Percentiles rank a stretch among this genome's conserved stretches.
phyloP scores from a whole-genome alignment of 2,113 vertebrate species.

The Actenoides lindsayi region DNA sequence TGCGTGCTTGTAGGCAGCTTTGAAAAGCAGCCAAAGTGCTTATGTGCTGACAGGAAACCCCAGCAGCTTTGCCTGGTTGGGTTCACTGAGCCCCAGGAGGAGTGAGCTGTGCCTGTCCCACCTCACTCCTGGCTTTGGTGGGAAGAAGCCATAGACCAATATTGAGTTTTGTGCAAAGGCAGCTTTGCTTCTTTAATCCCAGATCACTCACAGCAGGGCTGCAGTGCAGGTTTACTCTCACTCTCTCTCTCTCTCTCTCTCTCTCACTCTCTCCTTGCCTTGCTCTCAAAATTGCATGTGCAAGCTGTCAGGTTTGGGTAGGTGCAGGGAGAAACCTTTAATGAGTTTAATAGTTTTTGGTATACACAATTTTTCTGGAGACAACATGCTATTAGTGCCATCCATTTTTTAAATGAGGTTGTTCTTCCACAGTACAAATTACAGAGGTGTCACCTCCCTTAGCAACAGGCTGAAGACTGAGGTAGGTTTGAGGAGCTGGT shows the following conservation, averaged over 20 bases:
- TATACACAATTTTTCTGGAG: not conserved
- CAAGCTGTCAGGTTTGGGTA: slow-evolving; percentile 1
- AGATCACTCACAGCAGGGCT: not conserved
- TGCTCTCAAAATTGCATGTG: not conserved
- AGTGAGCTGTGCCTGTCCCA: not conserved
- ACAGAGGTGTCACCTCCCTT: slow-evolving; percentile 16
- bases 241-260: not conserved
- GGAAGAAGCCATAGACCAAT: not conserved
- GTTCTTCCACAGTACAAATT: not conserved
- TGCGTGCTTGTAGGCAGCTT: slow-evolving; percentile 17
- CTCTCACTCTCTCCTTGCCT: not conserved
- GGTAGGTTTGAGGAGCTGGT: not conserved
- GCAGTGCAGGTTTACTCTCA: not conserved
- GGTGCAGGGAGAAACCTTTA: slow-evolving; percentile 17
- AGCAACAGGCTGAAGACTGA: slow-evolving; percentile 6
- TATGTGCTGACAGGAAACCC: slow-evolving; percentile 26
- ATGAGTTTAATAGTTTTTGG: not conserved
- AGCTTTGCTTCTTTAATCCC: not conserved
- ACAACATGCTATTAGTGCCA: not conserved
- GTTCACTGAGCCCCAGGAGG: not conserved
- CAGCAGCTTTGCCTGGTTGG: slow-evolving; percentile 8
- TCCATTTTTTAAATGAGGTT: slow-evolving; percentile 1
- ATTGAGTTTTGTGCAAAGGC: not conserved
- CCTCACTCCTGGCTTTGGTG: rapidly evolving
- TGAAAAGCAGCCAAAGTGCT: slow-evolving; percentile 31